Evolutionary conservation across 2,888 invertebrate species (phyloP), one percentile per base, ranked within the genome.

Genomic region (Arge pagana): DNA sequence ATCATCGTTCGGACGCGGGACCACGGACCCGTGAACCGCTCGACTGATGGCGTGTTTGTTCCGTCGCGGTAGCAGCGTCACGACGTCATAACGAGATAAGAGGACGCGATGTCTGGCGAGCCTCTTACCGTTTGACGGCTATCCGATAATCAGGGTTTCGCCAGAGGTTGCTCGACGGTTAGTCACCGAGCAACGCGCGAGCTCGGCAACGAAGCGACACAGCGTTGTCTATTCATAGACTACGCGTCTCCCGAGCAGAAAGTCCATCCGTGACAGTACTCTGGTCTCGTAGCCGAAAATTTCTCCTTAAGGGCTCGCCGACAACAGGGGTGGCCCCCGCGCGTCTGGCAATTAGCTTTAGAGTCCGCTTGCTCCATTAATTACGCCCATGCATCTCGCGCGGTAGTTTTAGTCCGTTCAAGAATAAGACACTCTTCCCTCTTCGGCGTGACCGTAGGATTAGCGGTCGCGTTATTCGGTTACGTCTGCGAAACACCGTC

Each of bases 121-220:
- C 30, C 49, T 51, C 49, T 45, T 41, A 24, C 52, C 37, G 49
- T 41, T 43, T 39, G 61, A 56, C 56, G 50, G 48, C 37, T 40
- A 51, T 48, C 55, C 60, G 60, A 63, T 64, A 62, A 50, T 48
- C 48, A 55, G 50, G 48, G 54, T 59, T 58, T 54, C 55, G 45
- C 28, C 19, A 13, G 51, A 42, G 43, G 55, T n/a, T n/a, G n/a
- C n/a, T 50, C 55, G 48, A 36, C 52, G 53, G 58, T 59, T 58
- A 57, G 55, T 57, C 54, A 57, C 28, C 54, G 50, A 4, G 7
- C 23, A 36, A 26, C 52, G 36, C 28, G 28, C 39, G 40, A 30
- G 30, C 26, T 36, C 13, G 26, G 24, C 11, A 24, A 23, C 23
- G n/a, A n/a, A 19, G 3, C 39, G 39, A 39, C n/a, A 42, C 42